These are phyloP conservation scores for Parus major DNA, from an alignment of 2,113 vertebrate species.

Conservation along the genomic window DNA sequence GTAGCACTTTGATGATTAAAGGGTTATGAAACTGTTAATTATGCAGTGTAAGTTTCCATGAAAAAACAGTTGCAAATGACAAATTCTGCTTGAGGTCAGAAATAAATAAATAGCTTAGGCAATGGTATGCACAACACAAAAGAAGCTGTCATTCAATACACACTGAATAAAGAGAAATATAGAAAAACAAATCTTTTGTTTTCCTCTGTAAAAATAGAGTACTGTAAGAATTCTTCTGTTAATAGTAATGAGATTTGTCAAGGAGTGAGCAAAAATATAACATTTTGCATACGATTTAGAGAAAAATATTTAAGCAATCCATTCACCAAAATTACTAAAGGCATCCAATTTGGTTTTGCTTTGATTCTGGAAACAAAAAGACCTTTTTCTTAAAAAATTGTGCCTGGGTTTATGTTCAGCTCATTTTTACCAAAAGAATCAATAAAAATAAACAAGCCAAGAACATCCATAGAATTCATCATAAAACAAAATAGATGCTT, in stretches of 20 bases:
- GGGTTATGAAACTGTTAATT: slow-evolving; percentile 18
- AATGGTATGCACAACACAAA: not conserved
- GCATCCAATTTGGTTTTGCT: not conserved
- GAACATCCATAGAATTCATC: not conserved
- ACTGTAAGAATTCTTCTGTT: not conserved
- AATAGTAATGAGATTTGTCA: not conserved
- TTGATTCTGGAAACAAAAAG: not conserved
- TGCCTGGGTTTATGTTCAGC: not conserved
- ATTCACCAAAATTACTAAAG: not conserved
- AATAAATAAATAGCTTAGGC: slow-evolving; percentile 19
- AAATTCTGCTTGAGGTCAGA: slow-evolving; percentile 35
- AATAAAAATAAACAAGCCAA: not conserved
- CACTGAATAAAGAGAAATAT: not conserved
- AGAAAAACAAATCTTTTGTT: not conserved
- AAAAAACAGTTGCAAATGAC: slow-evolving; percentile 4
- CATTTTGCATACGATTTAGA: not conserved
- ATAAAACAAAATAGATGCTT: not conserved
- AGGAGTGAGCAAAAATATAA: not conserved
- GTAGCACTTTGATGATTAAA: not conserved
- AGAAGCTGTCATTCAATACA: not conserved
- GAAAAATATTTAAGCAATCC: not conserved
- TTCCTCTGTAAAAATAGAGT: not conserved
- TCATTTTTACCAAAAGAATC: not conserved
- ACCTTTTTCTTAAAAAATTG: not conserved
- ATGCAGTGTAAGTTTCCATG: not conserved